Percentiles rank a stretch among this genome's conserved stretches.
These are phyloP conservation scores for Dioctria linearis DNA, from an alignment of 2,888 invertebrate species.

Conservation along the genomic window DNA sequence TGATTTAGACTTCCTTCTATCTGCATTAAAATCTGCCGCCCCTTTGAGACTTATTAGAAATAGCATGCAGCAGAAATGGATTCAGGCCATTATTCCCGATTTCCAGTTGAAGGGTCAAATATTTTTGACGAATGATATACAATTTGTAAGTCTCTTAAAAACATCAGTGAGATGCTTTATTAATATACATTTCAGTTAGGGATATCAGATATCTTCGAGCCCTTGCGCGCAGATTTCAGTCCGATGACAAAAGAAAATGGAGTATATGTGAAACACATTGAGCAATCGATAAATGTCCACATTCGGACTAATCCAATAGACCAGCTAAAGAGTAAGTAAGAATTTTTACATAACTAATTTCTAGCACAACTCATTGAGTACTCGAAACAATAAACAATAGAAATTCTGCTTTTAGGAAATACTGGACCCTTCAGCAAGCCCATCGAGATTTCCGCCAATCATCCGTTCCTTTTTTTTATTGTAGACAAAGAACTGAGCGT, in stretches of 20 bases:
- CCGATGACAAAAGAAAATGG: slow-evolving; percentile 85
- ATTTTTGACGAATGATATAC: slow-evolving; percentile 84
- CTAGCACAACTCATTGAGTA: slow-evolving; percentile 21
- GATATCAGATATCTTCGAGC: slow-evolving; percentile 85
- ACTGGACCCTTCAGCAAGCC: slow-evolving; percentile 71
- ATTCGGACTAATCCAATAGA: slow-evolving; percentile 80
- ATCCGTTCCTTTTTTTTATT: slow-evolving; percentile 89
- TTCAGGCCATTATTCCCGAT: slow-evolving; percentile 84
- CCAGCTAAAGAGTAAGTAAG: slow-evolving; percentile 70
- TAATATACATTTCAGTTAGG: slow-evolving; percentile 76
- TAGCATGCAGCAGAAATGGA: slow-evolving; percentile 79
- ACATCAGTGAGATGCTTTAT: background rate
- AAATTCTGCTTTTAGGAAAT: slow-evolving; percentile 64
- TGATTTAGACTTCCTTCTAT: slow-evolving; percentile 77
- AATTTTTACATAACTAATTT: slow-evolving; percentile 28
- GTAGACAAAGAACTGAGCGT: slow-evolving; percentile 86
- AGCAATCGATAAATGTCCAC: slow-evolving; percentile 87
- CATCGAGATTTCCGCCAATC: slow-evolving; percentile 83
- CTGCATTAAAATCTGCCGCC: slow-evolving; percentile 75
- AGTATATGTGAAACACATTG: slow-evolving; percentile 86
- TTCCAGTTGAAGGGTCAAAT: slow-evolving; percentile 86
- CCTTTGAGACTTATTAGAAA: slow-evolving; percentile 79
- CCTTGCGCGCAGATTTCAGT: slow-evolving; percentile 82
- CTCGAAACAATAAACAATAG: slow-evolving; percentile 13
- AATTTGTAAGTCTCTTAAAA: slow-evolving; percentile 76